Percentiles rank a stretch among this genome's conserved stretches.
Evolutionary conservation across 2,888 invertebrate species (phyloP).

Genomic region (Chrysotoxum bicinctum): DNA sequence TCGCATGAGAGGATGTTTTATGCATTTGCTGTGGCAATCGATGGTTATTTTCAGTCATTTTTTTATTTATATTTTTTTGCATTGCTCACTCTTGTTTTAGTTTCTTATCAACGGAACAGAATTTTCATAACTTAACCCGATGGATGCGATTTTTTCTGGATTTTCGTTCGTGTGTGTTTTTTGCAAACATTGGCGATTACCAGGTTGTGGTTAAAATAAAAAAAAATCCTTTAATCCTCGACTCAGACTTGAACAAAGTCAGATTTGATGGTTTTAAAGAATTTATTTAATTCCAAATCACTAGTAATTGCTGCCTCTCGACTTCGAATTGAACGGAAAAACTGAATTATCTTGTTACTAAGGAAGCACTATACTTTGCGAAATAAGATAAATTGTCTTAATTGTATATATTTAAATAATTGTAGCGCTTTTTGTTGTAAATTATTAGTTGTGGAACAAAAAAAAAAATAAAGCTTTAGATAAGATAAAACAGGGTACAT

Average conservation of each 20-base stretch:
- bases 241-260: not conserved
- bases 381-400: no score
- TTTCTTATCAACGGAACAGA: constrained; percentile 61
- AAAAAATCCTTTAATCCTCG: not conserved
- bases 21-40: constrained; percentile 61
- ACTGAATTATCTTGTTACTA: no score
- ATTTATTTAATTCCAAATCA: not conserved
- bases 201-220: not conserved
- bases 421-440: no score
- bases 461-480: no score
- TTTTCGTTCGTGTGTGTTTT: constrained; percentile 13
- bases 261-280: not conserved
- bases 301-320: no score
- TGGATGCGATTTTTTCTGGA: constrained; percentile 2
- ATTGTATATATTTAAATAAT: no score
- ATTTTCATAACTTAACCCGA: constrained; percentile 65
- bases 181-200: constrained; percentile 59
- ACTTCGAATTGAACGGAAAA: no score
- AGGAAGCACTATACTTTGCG: no score
- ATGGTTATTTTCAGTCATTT: constrained; percentile 36
- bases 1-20: constrained; percentile 60
- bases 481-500: no score
- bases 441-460: no score
- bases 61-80: not conserved
- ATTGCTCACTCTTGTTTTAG: constrained; percentile 52